These are phyloP conservation scores for Tapera naevia DNA, from an alignment of 2,797 vertebrate genomes.

Conservation along the genomic window DNA sequence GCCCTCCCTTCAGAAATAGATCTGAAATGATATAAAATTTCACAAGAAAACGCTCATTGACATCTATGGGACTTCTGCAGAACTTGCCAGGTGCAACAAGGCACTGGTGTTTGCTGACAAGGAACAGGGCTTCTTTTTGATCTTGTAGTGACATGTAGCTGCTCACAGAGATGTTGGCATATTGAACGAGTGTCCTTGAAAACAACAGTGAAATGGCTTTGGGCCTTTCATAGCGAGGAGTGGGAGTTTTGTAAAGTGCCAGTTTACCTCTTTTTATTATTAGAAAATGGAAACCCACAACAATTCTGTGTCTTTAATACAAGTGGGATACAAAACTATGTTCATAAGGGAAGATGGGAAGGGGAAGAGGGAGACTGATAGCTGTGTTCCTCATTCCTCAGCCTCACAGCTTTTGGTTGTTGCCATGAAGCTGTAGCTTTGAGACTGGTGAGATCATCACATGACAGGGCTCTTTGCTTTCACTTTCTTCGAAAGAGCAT, in stretches of 20 bases:
- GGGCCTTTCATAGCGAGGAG: not conserved
- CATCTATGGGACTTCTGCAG: not conserved
- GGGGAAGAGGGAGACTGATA: not conserved
- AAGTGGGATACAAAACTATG: not conserved
- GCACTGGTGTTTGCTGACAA: not conserved
- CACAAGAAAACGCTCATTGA: not conserved
- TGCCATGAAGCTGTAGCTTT: not conserved
- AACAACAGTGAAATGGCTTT: not conserved
- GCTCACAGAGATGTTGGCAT: rapidly evolving
- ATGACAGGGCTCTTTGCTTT: not conserved
- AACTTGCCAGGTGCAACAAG: not conserved
- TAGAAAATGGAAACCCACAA: not conserved
- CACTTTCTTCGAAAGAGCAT: not conserved
- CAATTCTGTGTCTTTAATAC: not conserved
- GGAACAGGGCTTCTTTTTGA: not conserved
- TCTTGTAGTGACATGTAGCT: not conserved
- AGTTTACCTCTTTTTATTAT: not conserved
- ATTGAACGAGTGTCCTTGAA: not conserved
- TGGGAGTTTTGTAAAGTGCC: not conserved
- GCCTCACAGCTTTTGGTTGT: not conserved
- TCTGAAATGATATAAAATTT: not conserved
- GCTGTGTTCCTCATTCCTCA: not conserved
- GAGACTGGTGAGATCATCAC: not conserved
- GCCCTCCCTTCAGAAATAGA: not conserved
- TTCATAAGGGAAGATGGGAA: not conserved